Evolutionary conservation across 2,797 vertebrate genomes (phyloP).

Genomic region (Mus caroli): DNA sequence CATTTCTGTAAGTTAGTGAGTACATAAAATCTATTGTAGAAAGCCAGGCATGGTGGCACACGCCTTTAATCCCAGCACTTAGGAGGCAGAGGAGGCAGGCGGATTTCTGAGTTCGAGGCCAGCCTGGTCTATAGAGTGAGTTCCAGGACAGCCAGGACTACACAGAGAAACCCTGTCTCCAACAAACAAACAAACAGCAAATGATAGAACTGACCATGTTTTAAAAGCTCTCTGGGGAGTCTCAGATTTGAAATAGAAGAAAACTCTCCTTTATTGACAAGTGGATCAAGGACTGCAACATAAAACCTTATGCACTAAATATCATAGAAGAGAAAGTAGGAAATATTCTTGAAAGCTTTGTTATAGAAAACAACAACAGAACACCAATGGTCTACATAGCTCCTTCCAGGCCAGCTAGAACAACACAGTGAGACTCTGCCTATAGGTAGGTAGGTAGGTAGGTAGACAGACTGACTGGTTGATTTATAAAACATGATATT

Average conservation of each 20-base stretch:
- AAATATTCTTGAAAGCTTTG: background rate
- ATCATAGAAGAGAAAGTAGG: background rate
- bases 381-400: background rate
- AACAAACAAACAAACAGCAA: no score
- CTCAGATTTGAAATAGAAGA: slow-evolving; percentile 22
- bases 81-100: no score
- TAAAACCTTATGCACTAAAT: background rate
- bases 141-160: no score
- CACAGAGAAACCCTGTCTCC: no score
- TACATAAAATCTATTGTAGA: background rate
- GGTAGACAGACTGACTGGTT: no score
- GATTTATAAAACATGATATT: background rate
- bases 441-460: background rate
- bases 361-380: background rate
- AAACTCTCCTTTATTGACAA: slow-evolving; percentile 27
- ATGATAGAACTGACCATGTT: background rate
- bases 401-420: background rate
- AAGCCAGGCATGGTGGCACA: no score
- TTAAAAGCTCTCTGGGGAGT: background rate
- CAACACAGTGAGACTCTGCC: background rate
- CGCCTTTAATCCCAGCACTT: no score
- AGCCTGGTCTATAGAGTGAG: no score
- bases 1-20: slow-evolving; percentile 21
- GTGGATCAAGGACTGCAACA: background rate
- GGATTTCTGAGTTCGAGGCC: no score